Percentiles rank a stretch among this genome's conserved stretches.
phyloP scores from a whole-genome alignment of 2,888 invertebrate species.

The Torymus texanus region DNA sequence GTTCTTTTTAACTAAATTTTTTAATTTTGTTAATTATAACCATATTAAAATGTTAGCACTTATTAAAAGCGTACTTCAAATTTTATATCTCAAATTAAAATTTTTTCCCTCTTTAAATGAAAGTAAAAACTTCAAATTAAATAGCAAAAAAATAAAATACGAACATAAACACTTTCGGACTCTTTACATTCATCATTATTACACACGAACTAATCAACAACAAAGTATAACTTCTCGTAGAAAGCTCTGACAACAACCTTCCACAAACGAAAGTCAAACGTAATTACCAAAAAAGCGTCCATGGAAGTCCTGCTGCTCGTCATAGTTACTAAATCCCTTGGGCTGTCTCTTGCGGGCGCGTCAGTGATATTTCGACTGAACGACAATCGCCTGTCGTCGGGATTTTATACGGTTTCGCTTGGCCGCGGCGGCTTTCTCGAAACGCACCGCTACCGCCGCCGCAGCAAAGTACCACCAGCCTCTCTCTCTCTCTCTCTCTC shows the following conservation, averaged over 20 bases:
- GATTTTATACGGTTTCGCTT: slow-evolving; percentile 69
- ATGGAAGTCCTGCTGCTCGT: slow-evolving; percentile 30
- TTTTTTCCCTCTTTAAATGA: too few species aligned
- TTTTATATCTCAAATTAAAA: too few species aligned
- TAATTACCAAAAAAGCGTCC: slow-evolving; percentile 44
- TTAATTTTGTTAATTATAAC: too few species aligned
- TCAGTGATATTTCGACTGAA: slow-evolving; percentile 62
- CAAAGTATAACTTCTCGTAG: too few species aligned
- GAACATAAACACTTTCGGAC: too few species aligned
- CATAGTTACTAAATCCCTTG: slow-evolving; percentile 58
- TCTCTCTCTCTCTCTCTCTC: slow-evolving; percentile 17
- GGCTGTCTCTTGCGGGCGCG: too few species aligned
- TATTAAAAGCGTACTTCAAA: too few species aligned
- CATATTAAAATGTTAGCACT: too few species aligned
- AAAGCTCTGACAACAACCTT: too few species aligned
- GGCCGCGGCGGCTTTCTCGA: slow-evolving; percentile 67
- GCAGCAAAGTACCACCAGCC: slow-evolving; percentile 32
- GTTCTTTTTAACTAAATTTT: too few species aligned
- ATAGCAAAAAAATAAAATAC: not conserved
- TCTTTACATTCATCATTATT: too few species aligned
- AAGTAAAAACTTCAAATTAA: not conserved
- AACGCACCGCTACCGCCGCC: slow-evolving; percentile 44
- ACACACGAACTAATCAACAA: too few species aligned
- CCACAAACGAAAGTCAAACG: not conserved
- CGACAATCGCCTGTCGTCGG: slow-evolving; percentile 41